Evolutionary conservation across 2,888 invertebrate species (phyloP).

Genomic region (Xestia sexstrigata): DNA sequence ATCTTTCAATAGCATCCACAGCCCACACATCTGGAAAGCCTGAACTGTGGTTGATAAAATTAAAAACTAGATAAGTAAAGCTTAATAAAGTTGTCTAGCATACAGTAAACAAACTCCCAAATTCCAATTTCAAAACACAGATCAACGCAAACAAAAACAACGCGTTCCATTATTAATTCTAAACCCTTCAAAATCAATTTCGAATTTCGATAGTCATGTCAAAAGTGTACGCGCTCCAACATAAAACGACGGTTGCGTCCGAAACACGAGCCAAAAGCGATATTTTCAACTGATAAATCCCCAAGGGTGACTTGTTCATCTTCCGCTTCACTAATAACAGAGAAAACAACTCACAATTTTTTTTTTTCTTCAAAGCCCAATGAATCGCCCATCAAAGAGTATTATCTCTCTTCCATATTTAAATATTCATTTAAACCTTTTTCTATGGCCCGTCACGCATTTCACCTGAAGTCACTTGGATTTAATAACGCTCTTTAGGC

Average conservation of each 20-base stretch:
- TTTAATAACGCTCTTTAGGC: constrained; percentile 78
- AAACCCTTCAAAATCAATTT: constrained; percentile 28
- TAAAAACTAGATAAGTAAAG: not conserved
- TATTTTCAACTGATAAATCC: constrained; percentile 74
- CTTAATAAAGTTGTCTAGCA: not conserved
- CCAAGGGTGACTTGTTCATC: constrained; percentile 74
- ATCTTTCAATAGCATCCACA: not conserved
- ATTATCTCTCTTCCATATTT: constrained; percentile 70
- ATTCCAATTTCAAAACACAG: not conserved
- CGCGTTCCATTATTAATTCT: constrained; percentile 14
- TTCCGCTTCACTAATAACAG: constrained; percentile 70
- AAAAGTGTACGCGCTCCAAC: constrained; percentile 33
- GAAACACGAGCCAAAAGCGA: constrained; percentile 55
- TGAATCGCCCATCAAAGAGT: constrained; percentile 67
- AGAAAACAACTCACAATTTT: constrained; percentile 66
- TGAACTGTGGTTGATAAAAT: not conserved
- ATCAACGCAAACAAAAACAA: constrained; percentile 20
- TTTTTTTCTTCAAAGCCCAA: constrained; percentile 62
- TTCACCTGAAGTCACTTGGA: constrained; percentile 77
- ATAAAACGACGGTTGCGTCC: constrained; percentile 47
- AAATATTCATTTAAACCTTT: constrained; percentile 79
- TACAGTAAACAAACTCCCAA: not conserved
- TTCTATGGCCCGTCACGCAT: constrained; percentile 70
- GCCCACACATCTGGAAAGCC: not conserved
- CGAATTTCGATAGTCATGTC: constrained; percentile 26